Evolutionary conservation across 1,140 invertebrate genomes (phyloP).

Genomic region (Diabrotica virgifera): DNA sequence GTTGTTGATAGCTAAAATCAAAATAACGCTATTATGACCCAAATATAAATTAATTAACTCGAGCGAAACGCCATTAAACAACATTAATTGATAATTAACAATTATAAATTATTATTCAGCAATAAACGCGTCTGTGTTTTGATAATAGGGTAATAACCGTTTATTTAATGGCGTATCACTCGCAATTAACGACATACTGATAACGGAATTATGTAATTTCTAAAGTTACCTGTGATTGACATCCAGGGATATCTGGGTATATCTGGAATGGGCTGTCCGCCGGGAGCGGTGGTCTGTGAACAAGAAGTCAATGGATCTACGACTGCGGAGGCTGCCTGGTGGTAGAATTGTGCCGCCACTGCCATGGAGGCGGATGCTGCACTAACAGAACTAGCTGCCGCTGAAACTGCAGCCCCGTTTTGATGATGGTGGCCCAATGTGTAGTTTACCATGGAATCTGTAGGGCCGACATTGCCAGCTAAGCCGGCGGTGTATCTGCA

Average conservation of each 20-base stretch:
- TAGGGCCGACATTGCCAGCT: constrained; percentile 61
- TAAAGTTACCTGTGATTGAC: constrained; percentile 86
- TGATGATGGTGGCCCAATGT: constrained; percentile 71
- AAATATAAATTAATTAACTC: too few relatives aligned
- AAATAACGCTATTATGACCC: too few relatives aligned
- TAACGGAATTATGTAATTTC: too few relatives aligned
- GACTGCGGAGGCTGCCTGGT: constrained; percentile 71
- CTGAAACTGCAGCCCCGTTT: constrained; percentile 64
- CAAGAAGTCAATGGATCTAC: constrained; percentile 63
- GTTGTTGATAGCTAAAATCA: too few relatives aligned
- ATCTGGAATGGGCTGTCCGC: constrained; percentile 74
- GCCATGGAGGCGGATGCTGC: constrained; percentile 73
- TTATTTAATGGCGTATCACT: background rate
- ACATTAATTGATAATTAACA: background rate
- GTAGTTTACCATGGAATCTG: constrained; percentile 79
- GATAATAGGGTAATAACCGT: background rate
- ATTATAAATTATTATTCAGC: constrained; percentile 3
- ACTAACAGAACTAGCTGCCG: constrained; percentile 57
- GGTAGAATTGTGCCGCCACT: constrained; percentile 83
- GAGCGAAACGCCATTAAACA: background rate
- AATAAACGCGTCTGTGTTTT: background rate
- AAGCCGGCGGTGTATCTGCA: constrained; percentile 71
- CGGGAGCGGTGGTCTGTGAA: constrained; percentile 62
- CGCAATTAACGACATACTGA: background rate
- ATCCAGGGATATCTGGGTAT: constrained; percentile 95